Evolutionary conservation across 2,113 vertebrate genomes (phyloP).

Genomic region (Dasyprocta punctata): DNA sequence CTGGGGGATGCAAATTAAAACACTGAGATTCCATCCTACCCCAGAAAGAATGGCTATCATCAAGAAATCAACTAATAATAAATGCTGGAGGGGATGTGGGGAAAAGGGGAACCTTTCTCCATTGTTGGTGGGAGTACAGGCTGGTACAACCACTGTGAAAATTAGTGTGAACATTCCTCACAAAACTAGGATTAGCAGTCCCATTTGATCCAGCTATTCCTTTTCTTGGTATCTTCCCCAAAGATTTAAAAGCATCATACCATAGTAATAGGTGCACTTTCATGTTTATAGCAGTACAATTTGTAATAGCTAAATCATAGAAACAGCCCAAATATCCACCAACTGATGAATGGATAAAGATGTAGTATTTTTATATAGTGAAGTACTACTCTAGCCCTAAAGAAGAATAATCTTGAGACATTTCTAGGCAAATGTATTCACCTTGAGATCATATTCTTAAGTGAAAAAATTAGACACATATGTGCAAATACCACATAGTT

Average conservation of each 20-base stretch:
- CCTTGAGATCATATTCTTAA: not conserved
- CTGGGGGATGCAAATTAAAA: not conserved
- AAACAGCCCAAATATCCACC: not conserved
- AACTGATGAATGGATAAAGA: not conserved
- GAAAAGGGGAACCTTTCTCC: not conserved
- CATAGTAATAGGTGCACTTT: too few species aligned
- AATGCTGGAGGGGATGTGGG: not conserved
- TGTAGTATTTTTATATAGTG: not conserved
- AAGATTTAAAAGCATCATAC: not conserved
- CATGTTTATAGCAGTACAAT: too few species aligned
- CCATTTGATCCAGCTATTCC: not conserved
- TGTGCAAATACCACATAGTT: not conserved
- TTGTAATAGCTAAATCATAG: not conserved
- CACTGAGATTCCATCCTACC: not conserved
- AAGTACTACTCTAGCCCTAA: not conserved
- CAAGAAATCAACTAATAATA: not conserved
- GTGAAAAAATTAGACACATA: not conserved
- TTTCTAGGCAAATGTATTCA: not conserved
- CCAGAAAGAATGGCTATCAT: not conserved
- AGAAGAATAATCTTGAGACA: not conserved
- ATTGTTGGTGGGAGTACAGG: not conserved
- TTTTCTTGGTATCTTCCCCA: not conserved
- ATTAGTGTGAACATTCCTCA: not conserved
- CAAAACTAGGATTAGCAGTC: not conserved
- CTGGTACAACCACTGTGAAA: not conserved